Evolutionary conservation across 2,888 invertebrate genomes (phyloP).

Genomic region (Blera fallax): DNA sequence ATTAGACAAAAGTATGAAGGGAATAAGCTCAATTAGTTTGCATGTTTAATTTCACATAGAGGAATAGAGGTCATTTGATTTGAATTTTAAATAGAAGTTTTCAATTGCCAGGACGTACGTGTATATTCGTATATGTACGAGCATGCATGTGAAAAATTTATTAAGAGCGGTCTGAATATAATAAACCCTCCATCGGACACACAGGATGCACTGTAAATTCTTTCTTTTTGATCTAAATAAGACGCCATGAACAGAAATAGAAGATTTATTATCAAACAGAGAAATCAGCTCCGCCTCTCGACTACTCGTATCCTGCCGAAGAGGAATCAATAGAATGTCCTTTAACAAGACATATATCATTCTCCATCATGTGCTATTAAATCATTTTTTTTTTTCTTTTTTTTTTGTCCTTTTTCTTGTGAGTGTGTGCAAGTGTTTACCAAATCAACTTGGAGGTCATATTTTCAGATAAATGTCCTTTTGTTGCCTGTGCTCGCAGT

Average conservation of each 20-base stretch:
- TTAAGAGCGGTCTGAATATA: neutral
- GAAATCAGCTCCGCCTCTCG: constrained; percentile 47
- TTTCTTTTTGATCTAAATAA: constrained; percentile 17
- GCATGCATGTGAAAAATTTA: too few species aligned
- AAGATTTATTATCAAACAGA: constrained; percentile 64
- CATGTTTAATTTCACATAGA: constrained; percentile 28
- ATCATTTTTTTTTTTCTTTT: constrained; percentile 54
- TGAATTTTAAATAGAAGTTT: constrained; percentile 10
- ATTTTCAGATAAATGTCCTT: constrained; percentile 47
- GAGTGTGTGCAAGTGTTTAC: neutral
- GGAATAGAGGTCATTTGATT: constrained; percentile 9
- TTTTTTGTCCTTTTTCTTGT: constrained; percentile 4
- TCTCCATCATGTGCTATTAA: constrained; percentile 55
- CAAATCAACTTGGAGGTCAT: constrained; percentile 60
- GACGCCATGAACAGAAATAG: constrained; percentile 42
- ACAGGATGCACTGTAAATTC: constrained; percentile 20
- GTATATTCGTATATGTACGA: too few species aligned
- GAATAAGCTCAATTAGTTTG: constrained; percentile 62
- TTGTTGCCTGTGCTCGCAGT: constrained; percentile 16
- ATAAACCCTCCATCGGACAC: neutral
- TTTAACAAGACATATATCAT: constrained; percentile 49
- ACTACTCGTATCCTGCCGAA: constrained; percentile 52
- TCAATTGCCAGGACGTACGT: neutral
- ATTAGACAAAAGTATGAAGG: constrained; percentile 76
- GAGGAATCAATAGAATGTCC: constrained; percentile 60